Conservation (phyloP, 2,888 invertebrate genomes). For the Ecdyonurus torrentis region DNA sequence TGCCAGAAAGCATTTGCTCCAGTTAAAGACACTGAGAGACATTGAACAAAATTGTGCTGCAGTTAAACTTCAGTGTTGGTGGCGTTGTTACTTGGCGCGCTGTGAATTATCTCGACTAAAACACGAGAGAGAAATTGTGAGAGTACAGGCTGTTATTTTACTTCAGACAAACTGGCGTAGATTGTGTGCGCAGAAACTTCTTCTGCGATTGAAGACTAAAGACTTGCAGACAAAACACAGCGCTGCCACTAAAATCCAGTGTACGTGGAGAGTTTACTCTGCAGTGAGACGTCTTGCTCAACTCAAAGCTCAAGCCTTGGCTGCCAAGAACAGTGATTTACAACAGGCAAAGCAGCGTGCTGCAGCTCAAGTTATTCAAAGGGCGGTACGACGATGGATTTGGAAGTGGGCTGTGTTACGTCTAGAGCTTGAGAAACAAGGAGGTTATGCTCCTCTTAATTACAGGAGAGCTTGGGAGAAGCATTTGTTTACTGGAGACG, state of each 20-base stretch:
- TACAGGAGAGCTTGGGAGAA: too few relatives aligned
- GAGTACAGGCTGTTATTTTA: background rate
- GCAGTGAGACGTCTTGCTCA: background rate
- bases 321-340: too few relatives aligned
- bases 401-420: too few relatives aligned
- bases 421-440: too few relatives aligned
- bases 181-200: background rate
- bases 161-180: background rate
- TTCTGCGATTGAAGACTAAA: background rate
- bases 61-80: conserved; percentile 9
- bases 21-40: background rate
- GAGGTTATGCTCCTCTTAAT: too few relatives aligned
- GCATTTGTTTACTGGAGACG: too few relatives aligned
- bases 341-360: background rate
- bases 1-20: background rate
- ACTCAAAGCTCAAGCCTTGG: background rate
- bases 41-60: conserved; percentile 4
- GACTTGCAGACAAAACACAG: background rate
- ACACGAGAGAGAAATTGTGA: background rate
- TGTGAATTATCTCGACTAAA: conserved; percentile 4
- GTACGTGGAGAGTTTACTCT: background rate
- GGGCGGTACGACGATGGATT: background rate
- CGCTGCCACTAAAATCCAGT: conserved; percentile 6
- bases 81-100: conserved; percentile 11
- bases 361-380: background rate